Conservation (phyloP, 2,113 vertebrate species). For the Semnornis frantzii region DNA sequence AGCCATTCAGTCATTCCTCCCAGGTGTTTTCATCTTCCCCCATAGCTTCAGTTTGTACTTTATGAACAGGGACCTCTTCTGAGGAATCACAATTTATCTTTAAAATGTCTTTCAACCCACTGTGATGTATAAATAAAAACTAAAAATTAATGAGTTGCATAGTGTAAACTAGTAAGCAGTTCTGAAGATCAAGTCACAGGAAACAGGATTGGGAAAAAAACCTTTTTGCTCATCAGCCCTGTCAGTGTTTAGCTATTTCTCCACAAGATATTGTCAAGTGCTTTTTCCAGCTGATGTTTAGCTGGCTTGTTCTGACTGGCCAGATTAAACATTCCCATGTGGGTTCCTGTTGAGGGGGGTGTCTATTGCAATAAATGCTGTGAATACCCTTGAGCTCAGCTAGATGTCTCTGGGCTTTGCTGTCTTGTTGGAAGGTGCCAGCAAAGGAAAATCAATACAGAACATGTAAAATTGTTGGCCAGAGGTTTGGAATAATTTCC, state of each 20-base stretch:
- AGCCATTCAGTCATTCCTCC: not conserved
- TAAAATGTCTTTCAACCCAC: not conserved
- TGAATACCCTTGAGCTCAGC: not conserved
- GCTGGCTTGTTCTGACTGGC: slow-evolving; percentile 8
- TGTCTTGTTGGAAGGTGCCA: slow-evolving; percentile 21
- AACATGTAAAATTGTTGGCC: not conserved
- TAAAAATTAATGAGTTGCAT: not conserved
- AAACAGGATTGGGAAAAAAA: slow-evolving; percentile 26
- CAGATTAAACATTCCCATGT: slow-evolving; percentile 51
- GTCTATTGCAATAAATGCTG: slow-evolving; percentile 14
- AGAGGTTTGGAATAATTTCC: not conserved
- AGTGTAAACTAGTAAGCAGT: not conserved
- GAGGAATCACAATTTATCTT: not conserved
- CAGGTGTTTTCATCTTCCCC: not conserved
- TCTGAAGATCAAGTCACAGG: not conserved
- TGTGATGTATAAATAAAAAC: not conserved
- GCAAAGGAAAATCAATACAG: slow-evolving; percentile 2
- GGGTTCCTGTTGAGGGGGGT: not conserved
- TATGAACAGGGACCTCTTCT: not conserved
- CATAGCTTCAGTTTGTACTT: not conserved
- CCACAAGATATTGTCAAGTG: slow-evolving; percentile 27
- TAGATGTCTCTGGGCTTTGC: not conserved
- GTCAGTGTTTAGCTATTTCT: slow-evolving; percentile 34
- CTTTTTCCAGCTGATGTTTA: slow-evolving; percentile 45
- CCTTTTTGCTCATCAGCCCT: slow-evolving; percentile 20